Base-by-base conservation (phyloP, 2,797 vertebrate species). In the Muscicapa striata region DNA sequence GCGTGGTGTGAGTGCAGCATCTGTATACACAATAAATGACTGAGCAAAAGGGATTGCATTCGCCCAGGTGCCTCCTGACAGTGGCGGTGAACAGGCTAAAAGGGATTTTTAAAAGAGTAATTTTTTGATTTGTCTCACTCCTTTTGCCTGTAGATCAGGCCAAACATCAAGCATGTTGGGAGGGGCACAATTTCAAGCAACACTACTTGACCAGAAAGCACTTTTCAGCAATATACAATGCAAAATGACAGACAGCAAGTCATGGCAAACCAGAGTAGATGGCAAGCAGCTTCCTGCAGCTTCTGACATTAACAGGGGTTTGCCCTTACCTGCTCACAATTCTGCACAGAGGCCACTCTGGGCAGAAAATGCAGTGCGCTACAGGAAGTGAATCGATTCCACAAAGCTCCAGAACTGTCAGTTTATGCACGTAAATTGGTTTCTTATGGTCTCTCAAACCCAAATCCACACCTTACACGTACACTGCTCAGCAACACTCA, bases 131-230 rank as follows among this genome's bases (percentile, higher is more conserved):
- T 94, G 90, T 97, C 98, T 98, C 98, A 97, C 95, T 98, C 98
- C 97, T 98, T 97, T 97, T 98, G 98, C 98, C 98, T 98, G 98
- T 96, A 98, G 94, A 98, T 98, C 98, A 98, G 98, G 98, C 98
- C 98, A 98, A 98, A 98, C 98, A 97, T 97, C 98, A 98, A 98
- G 98, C 98, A 98, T 98, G 97, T 97, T 98, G 98, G 98, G 98
- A 98, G 98, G 97, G 98, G 98, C 97, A 98, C 98, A 98, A 97
- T 97, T 98, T 96, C 97, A 98, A 97, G 97, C 98, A 98, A 98
- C 98, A 98, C 98, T 96, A 89, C 40, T 75, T 55, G 70, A 95
- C 89, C 96, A 78, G 73, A 95, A 96, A 95, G 93, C 92, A 68
- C 67, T 86, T 92, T 78, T 94, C 96, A 91, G 96, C 94, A 78